Conservation (phyloP, 2,113 vertebrate genomes). For the Rhinolophus ferrumequinum region DNA sequence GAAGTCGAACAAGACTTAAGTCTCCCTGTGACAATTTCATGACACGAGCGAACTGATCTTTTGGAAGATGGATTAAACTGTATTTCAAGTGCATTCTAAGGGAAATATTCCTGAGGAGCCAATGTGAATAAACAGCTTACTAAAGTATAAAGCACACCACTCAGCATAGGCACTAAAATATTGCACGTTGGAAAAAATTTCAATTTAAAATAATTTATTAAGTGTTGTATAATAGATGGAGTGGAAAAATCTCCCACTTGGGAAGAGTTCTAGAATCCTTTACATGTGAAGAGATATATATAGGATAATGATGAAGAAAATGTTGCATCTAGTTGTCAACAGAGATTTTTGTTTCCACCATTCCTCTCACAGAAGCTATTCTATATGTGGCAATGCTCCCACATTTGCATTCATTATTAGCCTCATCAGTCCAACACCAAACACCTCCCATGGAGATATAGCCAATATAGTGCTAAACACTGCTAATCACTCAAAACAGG, state of each 20-base stretch:
- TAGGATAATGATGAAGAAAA: not conserved
- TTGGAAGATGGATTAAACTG: not conserved
- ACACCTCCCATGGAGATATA: not conserved
- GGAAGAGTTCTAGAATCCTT: slow-evolving; percentile 21
- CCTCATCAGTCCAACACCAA: not conserved
- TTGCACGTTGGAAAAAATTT: not conserved
- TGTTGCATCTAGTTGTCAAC: not conserved
- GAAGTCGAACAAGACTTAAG: not conserved
- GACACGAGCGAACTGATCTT: not conserved
- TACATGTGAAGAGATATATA: not conserved
- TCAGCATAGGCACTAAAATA: not conserved
- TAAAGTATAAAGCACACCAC: not conserved
- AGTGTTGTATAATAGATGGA: not conserved
- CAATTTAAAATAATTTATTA: not conserved
- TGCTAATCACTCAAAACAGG: not conserved
- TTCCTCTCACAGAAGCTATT: not conserved
- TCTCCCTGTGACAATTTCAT: not conserved
- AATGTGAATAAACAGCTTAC: not conserved
- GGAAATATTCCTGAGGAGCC: not conserved
- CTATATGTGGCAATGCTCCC: not conserved
- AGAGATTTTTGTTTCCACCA: not conserved
- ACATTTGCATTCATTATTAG: not conserved
- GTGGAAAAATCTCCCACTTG: not conserved
- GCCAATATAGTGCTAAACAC: not conserved
- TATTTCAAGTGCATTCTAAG: not conserved